These are phyloP conservation scores for Eupithecia tripunctaria DNA, from an alignment of 2,888 invertebrate genomes.

Conservation along the genomic window DNA sequence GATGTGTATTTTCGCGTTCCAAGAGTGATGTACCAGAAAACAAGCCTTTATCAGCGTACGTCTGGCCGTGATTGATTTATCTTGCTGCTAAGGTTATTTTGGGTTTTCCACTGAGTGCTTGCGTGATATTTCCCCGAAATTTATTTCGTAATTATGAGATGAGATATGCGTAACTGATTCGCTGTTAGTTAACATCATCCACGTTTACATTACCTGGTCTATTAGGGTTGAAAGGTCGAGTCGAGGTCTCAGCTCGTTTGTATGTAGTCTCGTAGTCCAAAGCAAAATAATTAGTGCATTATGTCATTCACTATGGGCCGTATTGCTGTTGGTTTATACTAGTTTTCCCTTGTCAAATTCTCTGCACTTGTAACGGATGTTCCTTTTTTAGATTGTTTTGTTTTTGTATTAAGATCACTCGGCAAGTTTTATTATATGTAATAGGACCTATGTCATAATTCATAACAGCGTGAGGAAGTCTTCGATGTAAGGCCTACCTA, in stretches of 20 bases:
- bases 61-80: slow-evolving; percentile 78
- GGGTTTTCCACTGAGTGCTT: slow-evolving; percentile 48
- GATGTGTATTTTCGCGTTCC: slow-evolving; percentile 53
- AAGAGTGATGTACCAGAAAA: slow-evolving; percentile 61
- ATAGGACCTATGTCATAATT: no score
- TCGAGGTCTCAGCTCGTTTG: background rate
- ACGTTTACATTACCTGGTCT: background rate
- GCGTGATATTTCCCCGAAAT: slow-evolving; percentile 41
- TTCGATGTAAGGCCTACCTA: no score
- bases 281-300: background rate
- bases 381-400: no score
- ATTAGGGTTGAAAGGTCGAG: background rate
- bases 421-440: no score
- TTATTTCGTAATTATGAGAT: slow-evolving; percentile 18
- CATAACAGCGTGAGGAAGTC: no score
- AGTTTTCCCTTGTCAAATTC: no score
- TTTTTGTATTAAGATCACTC: no score
- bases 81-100: slow-evolving; percentile 59
- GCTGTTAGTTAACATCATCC: background rate
- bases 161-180: background rate
- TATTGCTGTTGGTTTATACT: no score
- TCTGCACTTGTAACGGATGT: no score
- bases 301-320: background rate
- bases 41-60: slow-evolving; percentile 63
- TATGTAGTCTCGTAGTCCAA: background rate